Evolutionary conservation across 2,113 vertebrate species (phyloP).

Genomic region (Dromas ardeola): DNA sequence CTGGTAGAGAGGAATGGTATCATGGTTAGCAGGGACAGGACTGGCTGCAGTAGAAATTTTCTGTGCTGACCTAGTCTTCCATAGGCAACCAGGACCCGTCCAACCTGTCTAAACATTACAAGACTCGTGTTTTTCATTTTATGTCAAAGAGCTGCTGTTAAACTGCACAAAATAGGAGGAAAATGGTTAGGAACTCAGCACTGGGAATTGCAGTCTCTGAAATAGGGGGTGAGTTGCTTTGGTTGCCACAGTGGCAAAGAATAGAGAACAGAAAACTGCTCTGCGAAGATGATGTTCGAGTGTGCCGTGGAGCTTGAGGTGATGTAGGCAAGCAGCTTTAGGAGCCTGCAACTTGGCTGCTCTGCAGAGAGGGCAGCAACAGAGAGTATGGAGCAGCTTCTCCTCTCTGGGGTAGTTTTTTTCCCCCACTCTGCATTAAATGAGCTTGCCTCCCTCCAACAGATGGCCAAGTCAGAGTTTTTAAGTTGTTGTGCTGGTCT

Average conservation of each 20-base stretch:
- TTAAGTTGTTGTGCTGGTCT: not conserved
- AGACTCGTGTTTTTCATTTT: not conserved
- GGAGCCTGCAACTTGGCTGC: not conserved
- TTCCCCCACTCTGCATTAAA: not conserved
- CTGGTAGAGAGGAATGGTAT: not conserved
- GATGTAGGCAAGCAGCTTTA: not conserved
- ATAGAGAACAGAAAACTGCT: not conserved
- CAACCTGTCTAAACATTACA: not conserved
- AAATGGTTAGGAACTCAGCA: not conserved
- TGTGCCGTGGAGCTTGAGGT: not conserved
- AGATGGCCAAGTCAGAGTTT: not conserved
- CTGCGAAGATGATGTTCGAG: fast-evolving
- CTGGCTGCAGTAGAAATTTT: not conserved
- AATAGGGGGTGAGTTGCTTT: not conserved
- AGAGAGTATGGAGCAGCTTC: not conserved
- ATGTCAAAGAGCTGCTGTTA: not conserved
- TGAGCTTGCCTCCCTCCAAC: not conserved
- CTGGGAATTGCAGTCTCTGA: not conserved
- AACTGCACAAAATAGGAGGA: not conserved
- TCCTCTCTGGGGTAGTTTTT: not conserved
- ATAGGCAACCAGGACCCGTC: not conserved
- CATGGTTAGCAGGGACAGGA: not conserved
- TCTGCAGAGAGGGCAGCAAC: not conserved
- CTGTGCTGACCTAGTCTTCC: not conserved
- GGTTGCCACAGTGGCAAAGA: not conserved